Evolutionary conservation across 2,888 invertebrate genomes (phyloP).

Genomic region (Choreutis nemorana): DNA sequence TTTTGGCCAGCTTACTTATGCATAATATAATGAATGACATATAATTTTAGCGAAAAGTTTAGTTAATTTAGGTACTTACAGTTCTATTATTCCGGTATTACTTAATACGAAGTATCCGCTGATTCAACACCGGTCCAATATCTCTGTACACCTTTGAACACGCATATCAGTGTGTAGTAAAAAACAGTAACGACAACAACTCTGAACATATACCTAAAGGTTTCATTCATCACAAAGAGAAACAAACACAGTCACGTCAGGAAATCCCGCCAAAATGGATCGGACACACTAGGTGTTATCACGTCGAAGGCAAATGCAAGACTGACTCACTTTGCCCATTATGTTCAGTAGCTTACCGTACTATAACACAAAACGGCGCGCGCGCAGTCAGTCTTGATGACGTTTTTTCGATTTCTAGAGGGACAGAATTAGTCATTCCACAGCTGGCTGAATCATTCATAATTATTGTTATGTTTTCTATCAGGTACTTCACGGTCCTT

Average conservation of each 20-base stretch:
- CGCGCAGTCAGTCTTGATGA: slow-evolving; percentile 32
- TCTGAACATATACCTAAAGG: slow-evolving; percentile 35
- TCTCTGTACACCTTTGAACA: slow-evolving; percentile 40
- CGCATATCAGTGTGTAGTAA: slow-evolving; percentile 41
- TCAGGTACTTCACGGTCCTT: too few species aligned
- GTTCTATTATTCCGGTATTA: slow-evolving; percentile 24
- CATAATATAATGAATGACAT: too few species aligned
- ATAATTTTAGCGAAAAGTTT: too few species aligned
- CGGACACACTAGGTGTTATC: too few species aligned
- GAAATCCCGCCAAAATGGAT: too few species aligned
- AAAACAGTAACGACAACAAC: slow-evolving; percentile 38
- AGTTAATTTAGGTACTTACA: too few species aligned
- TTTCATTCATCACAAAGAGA: slow-evolving; percentile 39
- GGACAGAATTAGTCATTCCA: slow-evolving; percentile 39
- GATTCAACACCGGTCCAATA: slow-evolving; percentile 32
- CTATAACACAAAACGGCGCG: slow-evolving; percentile 46
- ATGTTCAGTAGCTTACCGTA: too few species aligned
- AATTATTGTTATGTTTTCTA: too few species aligned
- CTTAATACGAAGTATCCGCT: slow-evolving; percentile 12
- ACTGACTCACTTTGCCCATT: too few species aligned
- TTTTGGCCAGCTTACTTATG: too few species aligned
- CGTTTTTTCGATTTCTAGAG: slow-evolving; percentile 1
- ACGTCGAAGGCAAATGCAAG: too few species aligned
- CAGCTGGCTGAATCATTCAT: slow-evolving; percentile 55
- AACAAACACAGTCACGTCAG: too few species aligned